Evolutionary conservation across 2,113 vertebrate species (phyloP), one percentile per base, ranked within the genome.

Genomic region (Sceloporus undulatus): DNA sequence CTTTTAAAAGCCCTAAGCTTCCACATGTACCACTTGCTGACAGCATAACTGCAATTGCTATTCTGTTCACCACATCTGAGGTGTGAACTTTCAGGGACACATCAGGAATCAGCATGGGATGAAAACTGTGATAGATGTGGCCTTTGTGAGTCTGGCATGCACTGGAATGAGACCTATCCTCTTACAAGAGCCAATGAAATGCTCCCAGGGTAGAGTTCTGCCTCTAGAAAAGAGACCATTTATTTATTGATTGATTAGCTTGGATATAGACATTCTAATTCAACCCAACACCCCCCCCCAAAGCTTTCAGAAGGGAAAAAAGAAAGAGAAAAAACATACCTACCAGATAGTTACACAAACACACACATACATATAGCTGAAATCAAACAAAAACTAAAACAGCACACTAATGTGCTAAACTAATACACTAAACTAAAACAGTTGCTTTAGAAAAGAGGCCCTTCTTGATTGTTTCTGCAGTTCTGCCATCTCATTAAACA

Each of bases 401-500:
- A 48, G 48, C 48, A 48, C 7, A 48, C 7, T 48, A 48, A 48
- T 48, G 48, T 48, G 48, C 48, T 48, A 48, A 48, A 48, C 48
- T 48, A 48, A 48, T 48, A 48, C 48, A 48, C 48, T 48, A 48
- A 48, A 48, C 48, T 48, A 48, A 48, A 48, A 4, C 48, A 48
- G 48, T 48, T 48, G 48, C 5, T 48, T 48, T 87, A 59, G 87
- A 86, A 79, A 86, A 85, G 11, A 62, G 18, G 59, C 59, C 1
- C 16, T 62, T 62, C 59, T 18, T 40, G 85, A 18, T 34, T 10
- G 56, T 18, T 79, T 83, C 56, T 71, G 4, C 19, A 54, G 78
- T 70, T 68, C 89, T 91, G 76, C 70, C 82, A 16, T 29, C 42
- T 27, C 75, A 82, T 1, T 83, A 80, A 88, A 88, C 90, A 18